Evolutionary conservation across 2,797 vertebrate species (phyloP), one percentile per base, ranked within the genome.

Genomic region (Rhinophrynus dorsalis): DNA sequence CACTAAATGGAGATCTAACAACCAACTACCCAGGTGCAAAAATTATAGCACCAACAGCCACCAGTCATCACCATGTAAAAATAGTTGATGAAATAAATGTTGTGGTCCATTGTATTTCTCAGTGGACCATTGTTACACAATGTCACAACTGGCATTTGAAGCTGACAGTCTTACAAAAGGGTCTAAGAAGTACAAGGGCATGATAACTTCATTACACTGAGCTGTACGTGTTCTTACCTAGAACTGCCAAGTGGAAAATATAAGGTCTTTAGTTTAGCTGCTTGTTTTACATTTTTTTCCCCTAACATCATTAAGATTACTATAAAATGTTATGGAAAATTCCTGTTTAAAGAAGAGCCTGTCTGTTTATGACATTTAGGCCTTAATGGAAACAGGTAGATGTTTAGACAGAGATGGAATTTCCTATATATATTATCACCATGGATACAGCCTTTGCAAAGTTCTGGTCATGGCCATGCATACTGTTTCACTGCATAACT

Each of bases 61-160:
- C 10, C n/a, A 42, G 40, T 69, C 56, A 61, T 61, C 45, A 52
- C 35, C 37, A 45, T 2, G 11, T 60, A 37, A 24, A 50, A 26
- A 24, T 26, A 51, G 38, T 44, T 47, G 27, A n/a, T 26, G 15
- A 44, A 61, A 69, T 54, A 52, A 69, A 69, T 52, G n/a, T 52
- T 69, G 37, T 54, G 67, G 40, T 17, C 60, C 23, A 33, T 24
- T 59, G 15, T 30, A 1, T 15, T 51, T 69, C 57, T 47, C 27
- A 18, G 48, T 45, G 40, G 67, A 69, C 47, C 52, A 37, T 35
- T 60, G 48, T 69, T 57, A 48, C 32, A 29, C 50, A 61, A 32
- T 23, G 52, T 68, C 65, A 58, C 65, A 60, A 59, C 54, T 61
- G 67, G 48, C 67, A 69, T 69, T 69, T 61, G 47, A 18, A 61